These are phyloP conservation scores for Hemiprocne comata DNA, from an alignment of 2,113 vertebrate genomes.

Conservation along the genomic window DNA sequence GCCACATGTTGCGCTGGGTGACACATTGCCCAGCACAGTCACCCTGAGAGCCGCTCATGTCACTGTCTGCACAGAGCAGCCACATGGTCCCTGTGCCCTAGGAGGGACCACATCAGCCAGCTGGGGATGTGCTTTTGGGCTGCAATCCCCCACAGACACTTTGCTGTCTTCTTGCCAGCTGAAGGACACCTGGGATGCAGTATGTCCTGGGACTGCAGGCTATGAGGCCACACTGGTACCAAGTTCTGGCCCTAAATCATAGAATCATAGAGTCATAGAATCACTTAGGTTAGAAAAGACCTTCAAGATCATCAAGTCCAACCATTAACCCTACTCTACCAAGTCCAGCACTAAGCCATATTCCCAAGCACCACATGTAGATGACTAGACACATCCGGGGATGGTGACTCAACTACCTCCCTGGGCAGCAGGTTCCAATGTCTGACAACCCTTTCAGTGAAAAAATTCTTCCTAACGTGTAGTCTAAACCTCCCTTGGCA, in stretches of 20 bases:
- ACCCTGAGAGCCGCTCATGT: rapidly evolving
- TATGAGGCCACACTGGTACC: not conserved
- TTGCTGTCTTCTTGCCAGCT: not conserved
- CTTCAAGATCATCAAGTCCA: no score
- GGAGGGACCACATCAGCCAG: rapidly evolving
- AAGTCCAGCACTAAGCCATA: no score
- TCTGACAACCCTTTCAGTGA: no score
- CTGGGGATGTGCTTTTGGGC: not conserved
- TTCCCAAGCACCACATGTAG: no score
- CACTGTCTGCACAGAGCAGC: not conserved
- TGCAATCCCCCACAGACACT: not conserved
- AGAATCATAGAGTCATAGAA: no score
- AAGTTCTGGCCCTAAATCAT: not conserved
- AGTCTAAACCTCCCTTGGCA: no score
- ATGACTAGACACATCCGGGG: no score
- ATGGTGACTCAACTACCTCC: no score
- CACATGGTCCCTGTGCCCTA: rapidly evolving
- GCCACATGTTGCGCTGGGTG: rapidly evolving
- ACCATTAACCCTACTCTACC: no score
- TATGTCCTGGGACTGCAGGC: not conserved
- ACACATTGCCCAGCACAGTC: not conserved
- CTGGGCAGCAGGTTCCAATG: no score
- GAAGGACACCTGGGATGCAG: not conserved
- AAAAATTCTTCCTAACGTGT: no score
- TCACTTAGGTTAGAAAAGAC: no score